Percentiles rank a stretch among this genome's conserved stretches.
Evolutionary conservation across 1,140 invertebrate species (phyloP).

Genomic region (Heliconius eleuchia): DNA sequence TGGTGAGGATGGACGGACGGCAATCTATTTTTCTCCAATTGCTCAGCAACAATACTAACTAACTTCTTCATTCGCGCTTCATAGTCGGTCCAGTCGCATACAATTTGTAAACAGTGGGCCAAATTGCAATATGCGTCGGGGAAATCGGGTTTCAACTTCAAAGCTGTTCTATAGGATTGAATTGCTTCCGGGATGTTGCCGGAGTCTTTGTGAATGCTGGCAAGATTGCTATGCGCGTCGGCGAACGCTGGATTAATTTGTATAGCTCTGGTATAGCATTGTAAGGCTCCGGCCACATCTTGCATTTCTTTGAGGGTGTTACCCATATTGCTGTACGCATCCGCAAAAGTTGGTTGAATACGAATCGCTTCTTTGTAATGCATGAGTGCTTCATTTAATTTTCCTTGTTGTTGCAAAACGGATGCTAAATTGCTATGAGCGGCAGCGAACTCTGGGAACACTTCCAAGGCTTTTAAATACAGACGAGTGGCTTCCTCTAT

Average conservation of each 20-base stretch:
- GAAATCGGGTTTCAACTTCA: constrained; percentile 99
- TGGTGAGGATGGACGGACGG: constrained; percentile 99
- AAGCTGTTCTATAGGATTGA: constrained; percentile 97
- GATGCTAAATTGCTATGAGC: constrained; percentile 99
- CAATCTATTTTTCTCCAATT: constrained; percentile 97
- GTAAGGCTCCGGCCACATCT: constrained; percentile 96
- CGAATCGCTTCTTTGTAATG: constrained; percentile 99
- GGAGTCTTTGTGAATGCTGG: constrained; percentile 99
- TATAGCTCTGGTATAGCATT: constrained; percentile 98
- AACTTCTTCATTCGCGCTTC: constrained; percentile 97
- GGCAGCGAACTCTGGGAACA: constrained; percentile 99
- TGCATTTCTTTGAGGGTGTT: constrained; percentile 99
- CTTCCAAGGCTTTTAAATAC: constrained; percentile 95
- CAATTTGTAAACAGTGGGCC: constrained; percentile 99
- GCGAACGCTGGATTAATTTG: constrained; percentile 99
- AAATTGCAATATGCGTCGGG: constrained; percentile 99
- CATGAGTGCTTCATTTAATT: constrained; percentile 97
- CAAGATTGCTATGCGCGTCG: constrained; percentile 99
- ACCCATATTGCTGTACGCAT: constrained; percentile 99
- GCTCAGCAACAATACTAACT: constrained; percentile 97
- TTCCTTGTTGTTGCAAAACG: constrained; percentile 98
- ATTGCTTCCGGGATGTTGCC: constrained; percentile 99
- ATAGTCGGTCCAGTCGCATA: constrained; percentile 99
- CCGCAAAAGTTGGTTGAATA: constrained; percentile 97
- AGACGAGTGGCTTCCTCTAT: constrained; percentile 98